phyloP scores from a whole-genome alignment of 1,140 invertebrate genomes.

The Zaprionus vittiger region DNA sequence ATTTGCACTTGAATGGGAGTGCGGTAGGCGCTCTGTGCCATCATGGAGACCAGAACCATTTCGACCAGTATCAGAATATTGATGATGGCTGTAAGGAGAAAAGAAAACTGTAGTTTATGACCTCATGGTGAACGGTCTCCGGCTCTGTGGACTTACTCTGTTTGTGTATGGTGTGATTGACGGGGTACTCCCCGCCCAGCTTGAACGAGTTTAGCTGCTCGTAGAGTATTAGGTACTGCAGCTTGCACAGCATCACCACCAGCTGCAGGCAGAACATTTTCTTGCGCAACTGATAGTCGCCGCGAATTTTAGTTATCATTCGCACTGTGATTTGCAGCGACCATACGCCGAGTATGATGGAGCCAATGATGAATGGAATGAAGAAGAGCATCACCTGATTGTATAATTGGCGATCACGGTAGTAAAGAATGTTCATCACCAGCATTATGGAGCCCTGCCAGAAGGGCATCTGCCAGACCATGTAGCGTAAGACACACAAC shows the following conservation, averaged over 20 bases:
- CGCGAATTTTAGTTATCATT: slow-evolving; percentile 64
- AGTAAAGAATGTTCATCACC: slow-evolving; percentile 77
- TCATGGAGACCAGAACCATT: slow-evolving; percentile 79
- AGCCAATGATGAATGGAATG: slow-evolving; percentile 74
- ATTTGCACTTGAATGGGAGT: slow-evolving; percentile 66
- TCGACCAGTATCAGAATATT: slow-evolving; percentile 77
- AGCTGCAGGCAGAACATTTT: slow-evolving; percentile 81
- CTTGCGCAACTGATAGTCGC: slow-evolving; percentile 73
- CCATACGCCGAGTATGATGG: slow-evolving; percentile 72
- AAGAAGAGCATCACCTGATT: slow-evolving; percentile 67
- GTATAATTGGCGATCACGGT: slow-evolving; percentile 62
- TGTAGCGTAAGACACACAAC: slow-evolving; percentile 67
- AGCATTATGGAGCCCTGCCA: slow-evolving; percentile 80
- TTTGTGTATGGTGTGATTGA: slow-evolving; percentile 79
- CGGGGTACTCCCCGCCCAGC: slow-evolving; percentile 76
- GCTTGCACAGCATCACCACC: slow-evolving; percentile 73
- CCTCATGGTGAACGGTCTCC: not conserved
- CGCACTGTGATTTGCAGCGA: slow-evolving; percentile 77
- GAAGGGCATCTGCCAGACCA: slow-evolving; percentile 82
- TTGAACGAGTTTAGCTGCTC: slow-evolving; percentile 65
- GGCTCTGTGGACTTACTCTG: slow-evolving; percentile 62
- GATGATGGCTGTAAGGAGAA: slow-evolving; percentile 65
- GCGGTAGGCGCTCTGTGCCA: slow-evolving; percentile 76
- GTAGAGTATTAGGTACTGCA: slow-evolving; percentile 75
- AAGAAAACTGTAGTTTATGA: not conserved